A percentile compares a stretch with the other conserved stretches of the same genome.
These are phyloP conservation scores for Theocolax elegans DNA, from an alignment of 1,140 invertebrate genomes.

Conservation along the genomic window DNA sequence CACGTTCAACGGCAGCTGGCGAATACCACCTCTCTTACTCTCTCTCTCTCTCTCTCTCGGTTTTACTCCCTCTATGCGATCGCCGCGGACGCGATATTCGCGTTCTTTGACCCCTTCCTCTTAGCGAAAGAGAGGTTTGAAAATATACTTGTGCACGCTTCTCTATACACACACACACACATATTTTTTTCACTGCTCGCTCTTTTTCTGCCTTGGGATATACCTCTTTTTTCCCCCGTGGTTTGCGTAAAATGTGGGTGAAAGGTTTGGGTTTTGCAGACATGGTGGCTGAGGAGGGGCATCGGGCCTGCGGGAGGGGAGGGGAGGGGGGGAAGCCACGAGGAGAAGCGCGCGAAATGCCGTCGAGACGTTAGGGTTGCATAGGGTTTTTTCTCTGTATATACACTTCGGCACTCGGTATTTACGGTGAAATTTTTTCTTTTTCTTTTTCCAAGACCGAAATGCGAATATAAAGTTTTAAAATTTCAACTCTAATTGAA, in stretches of 20 bases:
- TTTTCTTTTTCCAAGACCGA: too few relatives aligned
- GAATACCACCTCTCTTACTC: slow-evolving; percentile 54
- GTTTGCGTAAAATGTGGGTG: slow-evolving; percentile 7
- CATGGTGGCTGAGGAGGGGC: too few relatives aligned
- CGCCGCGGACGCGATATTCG: slow-evolving; percentile 44
- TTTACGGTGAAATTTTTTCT: too few relatives aligned
- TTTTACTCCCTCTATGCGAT: slow-evolving; percentile 7
- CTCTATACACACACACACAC: background rate
- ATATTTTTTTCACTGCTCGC: background rate
- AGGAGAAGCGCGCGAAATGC: too few relatives aligned
- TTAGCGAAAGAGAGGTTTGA: slow-evolving; percentile 35
- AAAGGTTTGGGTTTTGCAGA: slow-evolving; percentile 12
- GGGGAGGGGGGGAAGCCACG: too few relatives aligned
- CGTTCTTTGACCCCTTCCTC: slow-evolving; percentile 61
- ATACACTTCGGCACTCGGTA: too few relatives aligned
- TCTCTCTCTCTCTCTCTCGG: slow-evolving; percentile 14
- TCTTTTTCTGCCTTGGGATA: background rate
- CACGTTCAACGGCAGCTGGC: slow-evolving; percentile 68
- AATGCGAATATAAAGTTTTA: too few relatives aligned
- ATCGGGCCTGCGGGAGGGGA: too few relatives aligned
- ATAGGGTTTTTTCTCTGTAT: too few relatives aligned
- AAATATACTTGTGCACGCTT: slow-evolving; percentile 22
- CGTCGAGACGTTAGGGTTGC: too few relatives aligned
- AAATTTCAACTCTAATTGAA: too few relatives aligned
- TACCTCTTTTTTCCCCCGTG: too few relatives aligned